phyloP scores from a whole-genome alignment of 1,140 invertebrate genomes.

The Maniola jurtina region DNA sequence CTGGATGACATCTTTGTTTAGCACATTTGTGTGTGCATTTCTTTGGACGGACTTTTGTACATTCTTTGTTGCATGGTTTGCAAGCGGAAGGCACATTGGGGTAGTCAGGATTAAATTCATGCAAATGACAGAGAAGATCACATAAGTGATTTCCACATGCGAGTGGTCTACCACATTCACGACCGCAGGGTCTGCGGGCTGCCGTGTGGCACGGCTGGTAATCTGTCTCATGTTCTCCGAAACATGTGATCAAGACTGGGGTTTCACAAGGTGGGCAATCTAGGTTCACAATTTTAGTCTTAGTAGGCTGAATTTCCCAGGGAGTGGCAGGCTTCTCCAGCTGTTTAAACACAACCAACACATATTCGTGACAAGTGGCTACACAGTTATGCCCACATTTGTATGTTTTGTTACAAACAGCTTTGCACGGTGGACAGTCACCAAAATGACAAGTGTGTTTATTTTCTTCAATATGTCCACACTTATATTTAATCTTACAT shows the following conservation, averaged over 20 bases:
- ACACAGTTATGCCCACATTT: constrained; percentile 89
- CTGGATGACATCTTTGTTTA: constrained; percentile 85
- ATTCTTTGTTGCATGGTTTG: constrained; percentile 85
- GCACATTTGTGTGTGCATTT: constrained; percentile 90
- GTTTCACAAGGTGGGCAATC: constrained; percentile 86
- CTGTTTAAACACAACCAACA: constrained; percentile 83
- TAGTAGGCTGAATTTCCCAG: constrained; percentile 86
- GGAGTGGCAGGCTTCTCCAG: constrained; percentile 84
- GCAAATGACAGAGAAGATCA: constrained; percentile 84
- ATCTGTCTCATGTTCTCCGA: constrained; percentile 90
- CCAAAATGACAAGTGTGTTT: constrained; percentile 93
- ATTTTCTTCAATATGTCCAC: constrained; percentile 88
- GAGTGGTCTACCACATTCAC: constrained; percentile 84
- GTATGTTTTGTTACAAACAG: constrained; percentile 83
- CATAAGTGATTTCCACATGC: constrained; percentile 91
- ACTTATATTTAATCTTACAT: constrained; percentile 81
- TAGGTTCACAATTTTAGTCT: constrained; percentile 81
- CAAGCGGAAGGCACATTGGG: constrained; percentile 79
- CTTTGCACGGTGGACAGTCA: constrained; percentile 89
- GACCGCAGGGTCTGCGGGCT: constrained; percentile 85
- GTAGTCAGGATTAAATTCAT: constrained; percentile 68
- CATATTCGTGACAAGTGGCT: constrained; percentile 88
- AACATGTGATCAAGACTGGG: constrained; percentile 86
- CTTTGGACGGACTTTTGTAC: constrained; percentile 82
- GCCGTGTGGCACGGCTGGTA: constrained; percentile 87